A percentile compares a stretch with the other conserved stretches of the same genome.
Evolutionary conservation across 2,113 vertebrate species (phyloP).

Genomic region (Cheirogaleus medius): DNA sequence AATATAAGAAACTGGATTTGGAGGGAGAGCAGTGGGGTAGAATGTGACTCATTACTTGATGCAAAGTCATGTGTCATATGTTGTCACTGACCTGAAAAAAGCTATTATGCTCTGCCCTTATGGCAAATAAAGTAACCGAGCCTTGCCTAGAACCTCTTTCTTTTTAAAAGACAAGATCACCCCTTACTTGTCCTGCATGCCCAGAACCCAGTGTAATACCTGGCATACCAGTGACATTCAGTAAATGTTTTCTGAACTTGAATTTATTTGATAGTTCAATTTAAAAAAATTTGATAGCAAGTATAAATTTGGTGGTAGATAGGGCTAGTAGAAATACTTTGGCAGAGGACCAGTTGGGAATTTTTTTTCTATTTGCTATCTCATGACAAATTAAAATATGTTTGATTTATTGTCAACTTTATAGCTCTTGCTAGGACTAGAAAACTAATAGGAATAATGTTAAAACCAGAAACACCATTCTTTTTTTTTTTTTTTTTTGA

Average conservation of each 20-base stretch:
- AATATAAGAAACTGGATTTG: background rate
- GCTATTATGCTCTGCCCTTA: background rate
- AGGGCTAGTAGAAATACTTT: background rate
- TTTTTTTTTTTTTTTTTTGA: constrained; percentile 46
- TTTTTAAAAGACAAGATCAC: background rate
- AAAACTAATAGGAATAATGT: constrained; percentile 53
- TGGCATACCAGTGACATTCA: background rate
- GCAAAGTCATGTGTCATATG: background rate
- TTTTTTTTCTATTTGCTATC: constrained; percentile 18
- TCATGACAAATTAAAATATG: constrained; percentile 54
- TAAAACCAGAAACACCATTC: constrained; percentile 49
- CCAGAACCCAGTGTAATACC: background rate
- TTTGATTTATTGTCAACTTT: constrained; percentile 50
- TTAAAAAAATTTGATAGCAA: background rate
- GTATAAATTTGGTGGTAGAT: background rate
- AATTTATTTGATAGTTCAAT: constrained; percentile 4
- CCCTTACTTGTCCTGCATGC: background rate
- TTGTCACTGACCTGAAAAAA: background rate
- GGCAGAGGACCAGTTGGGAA: background rate
- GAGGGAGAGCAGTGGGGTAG: background rate
- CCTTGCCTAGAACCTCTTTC: background rate
- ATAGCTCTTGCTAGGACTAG: background rate
- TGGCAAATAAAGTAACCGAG: background rate
- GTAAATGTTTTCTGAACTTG: background rate
- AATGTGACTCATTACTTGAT: background rate